Percentiles rank a stretch among this genome's conserved stretches.
phyloP scores from a whole-genome alignment of 2,797 vertebrate genomes.

The Xiphophorus birchmanni region DNA sequence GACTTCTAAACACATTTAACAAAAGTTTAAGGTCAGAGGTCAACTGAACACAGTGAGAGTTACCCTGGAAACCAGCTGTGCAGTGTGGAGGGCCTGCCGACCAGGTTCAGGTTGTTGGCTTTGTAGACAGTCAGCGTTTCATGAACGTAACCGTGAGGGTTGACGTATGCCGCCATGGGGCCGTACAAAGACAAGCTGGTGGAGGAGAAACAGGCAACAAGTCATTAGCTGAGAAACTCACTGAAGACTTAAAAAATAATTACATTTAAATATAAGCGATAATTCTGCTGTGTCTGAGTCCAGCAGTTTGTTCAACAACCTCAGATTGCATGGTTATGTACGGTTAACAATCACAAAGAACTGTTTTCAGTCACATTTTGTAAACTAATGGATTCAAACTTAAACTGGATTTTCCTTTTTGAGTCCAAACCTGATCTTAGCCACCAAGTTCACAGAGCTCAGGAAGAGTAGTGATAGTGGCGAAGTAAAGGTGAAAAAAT shows the following conservation, averaged over 20 bases:
- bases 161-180: constrained; percentile 98
- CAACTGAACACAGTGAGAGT: constrained; percentile 41
- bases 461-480: neutral
- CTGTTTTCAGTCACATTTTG: neutral
- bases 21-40: neutral
- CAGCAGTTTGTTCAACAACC: neutral
- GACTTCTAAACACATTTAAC: neutral
- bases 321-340: neutral
- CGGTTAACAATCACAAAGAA: neutral
- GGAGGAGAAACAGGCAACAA: constrained; percentile 14
- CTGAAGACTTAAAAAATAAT: neutral
- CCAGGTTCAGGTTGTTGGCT: constrained; percentile 91
- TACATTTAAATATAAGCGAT: neutral
- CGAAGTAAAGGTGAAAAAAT: neutral
- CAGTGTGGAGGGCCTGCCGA: constrained; percentile 90
- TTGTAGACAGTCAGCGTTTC: constrained; percentile 97
- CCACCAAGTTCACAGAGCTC: neutral
- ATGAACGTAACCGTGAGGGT: constrained; percentile 96
- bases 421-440: neutral
- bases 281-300: constrained; percentile 7
- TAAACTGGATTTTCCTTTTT: neutral
- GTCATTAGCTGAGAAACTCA: constrained; percentile 5
- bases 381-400: neutral
- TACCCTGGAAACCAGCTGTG: constrained; percentile 99
- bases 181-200: constrained; percentile 92